Percentiles rank a stretch among this genome's conserved stretches.
These are phyloP conservation scores for Pseudoips prasinana DNA, from an alignment of 2,888 invertebrate species.

Conservation along the genomic window DNA sequence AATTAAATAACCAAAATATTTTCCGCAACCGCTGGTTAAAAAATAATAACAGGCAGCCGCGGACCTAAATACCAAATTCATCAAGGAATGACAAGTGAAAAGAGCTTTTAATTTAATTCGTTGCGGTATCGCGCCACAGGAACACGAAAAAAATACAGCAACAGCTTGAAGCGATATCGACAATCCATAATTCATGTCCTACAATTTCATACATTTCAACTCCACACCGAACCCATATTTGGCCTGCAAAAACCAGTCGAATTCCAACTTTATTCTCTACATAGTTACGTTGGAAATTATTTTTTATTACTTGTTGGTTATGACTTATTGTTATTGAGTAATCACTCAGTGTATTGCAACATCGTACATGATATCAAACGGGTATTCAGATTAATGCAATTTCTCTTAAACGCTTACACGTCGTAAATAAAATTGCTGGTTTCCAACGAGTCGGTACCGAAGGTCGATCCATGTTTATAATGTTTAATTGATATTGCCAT, in stretches of 20 bases:
- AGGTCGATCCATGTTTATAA: conserved; percentile 57
- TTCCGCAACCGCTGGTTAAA: conserved; percentile 20
- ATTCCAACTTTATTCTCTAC: conserved; percentile 47
- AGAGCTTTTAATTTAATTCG: conserved; percentile 83
- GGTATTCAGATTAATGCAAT: conserved; percentile 82
- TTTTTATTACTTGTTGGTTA: conserved; percentile 33
- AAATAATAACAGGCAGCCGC: conserved; percentile 49
- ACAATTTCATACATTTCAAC: conserved; percentile 77
- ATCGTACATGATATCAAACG: conserved; percentile 79
- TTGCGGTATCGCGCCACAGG: conserved; percentile 75
- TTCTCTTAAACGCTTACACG: conserved; percentile 82
- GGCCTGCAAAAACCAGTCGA: conserved; percentile 39
- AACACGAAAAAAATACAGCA: conserved; percentile 77
- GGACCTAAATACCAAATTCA: conserved; percentile 75
- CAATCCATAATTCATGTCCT: conserved; percentile 82
- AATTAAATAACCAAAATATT: conserved; percentile 14
- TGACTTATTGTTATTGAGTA: conserved; percentile 34
- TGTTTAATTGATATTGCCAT: conserved; percentile 67
- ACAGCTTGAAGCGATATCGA: conserved; percentile 82
- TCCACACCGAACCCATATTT: conserved; percentile 46
- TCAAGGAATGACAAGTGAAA: conserved; percentile 80
- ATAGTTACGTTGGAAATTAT: conserved; percentile 41
- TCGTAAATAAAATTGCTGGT: conserved; percentile 80
- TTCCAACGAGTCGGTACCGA: conserved; percentile 56
- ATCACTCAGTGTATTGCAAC: conserved; percentile 75